Evolutionary conservation across 2,888 invertebrate genomes (phyloP).

Genomic region (Neoaliturus tenellus): DNA sequence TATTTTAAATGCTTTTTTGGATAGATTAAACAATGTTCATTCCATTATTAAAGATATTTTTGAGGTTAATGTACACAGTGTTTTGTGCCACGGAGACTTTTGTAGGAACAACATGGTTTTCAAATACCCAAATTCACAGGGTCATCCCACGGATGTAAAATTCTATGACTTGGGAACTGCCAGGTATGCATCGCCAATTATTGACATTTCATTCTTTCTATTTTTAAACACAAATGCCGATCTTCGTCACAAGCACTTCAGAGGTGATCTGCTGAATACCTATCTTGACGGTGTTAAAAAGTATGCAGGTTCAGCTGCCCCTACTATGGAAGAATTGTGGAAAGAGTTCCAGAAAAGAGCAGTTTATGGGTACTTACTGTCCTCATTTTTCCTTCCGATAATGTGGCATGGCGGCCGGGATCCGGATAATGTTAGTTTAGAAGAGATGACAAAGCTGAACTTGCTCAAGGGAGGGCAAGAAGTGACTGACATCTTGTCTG

Average conservation of each 20-base stretch:
- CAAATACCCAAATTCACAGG: constrained; percentile 68
- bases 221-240: constrained; percentile 70
- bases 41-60: constrained; percentile 11
- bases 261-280: constrained; percentile 66
- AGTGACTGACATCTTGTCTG: neutral
- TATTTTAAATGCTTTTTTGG: constrained; percentile 25
- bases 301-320: constrained; percentile 45
- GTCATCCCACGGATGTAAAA: constrained; percentile 68
- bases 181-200: constrained; percentile 69
- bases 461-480: neutral
- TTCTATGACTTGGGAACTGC: constrained; percentile 70
- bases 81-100: constrained; percentile 71
- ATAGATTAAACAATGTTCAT: constrained; percentile 1
- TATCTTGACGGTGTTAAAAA: constrained; percentile 65
- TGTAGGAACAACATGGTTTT: constrained; percentile 72
- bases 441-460: neutral
- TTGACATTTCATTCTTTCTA: constrained; percentile 70
- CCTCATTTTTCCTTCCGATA: constrained; percentile 59
- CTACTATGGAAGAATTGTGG: constrained; percentile 54
- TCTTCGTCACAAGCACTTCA: constrained; percentile 66
- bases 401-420: constrained; percentile 15
- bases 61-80: constrained; percentile 58
- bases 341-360: constrained; percentile 57
- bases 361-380: constrained; percentile 59
- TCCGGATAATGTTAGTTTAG: neutral